phyloP scores from a whole-genome alignment of 2,113 vertebrate species.

The Heloderma charlesbogerti region DNA sequence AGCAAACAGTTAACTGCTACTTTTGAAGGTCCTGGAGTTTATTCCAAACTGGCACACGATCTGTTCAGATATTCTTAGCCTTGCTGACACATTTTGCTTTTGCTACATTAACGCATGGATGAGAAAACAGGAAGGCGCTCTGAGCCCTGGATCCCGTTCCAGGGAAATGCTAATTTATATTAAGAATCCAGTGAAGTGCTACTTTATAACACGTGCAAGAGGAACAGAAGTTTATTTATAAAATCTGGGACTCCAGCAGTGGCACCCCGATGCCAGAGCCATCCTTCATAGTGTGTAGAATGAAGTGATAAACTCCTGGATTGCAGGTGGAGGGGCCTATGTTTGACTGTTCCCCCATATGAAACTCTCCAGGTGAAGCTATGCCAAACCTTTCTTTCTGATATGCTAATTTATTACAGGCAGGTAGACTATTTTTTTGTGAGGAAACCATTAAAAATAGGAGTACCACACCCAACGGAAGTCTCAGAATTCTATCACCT shows the following conservation, averaged over 20 bases:
- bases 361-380: background rate
- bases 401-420: background rate
- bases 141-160: constrained; percentile 65
- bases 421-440: background rate
- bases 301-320: background rate
- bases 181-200: constrained; percentile 68
- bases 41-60: constrained; percentile 70
- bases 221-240: constrained; percentile 37
- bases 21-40: constrained; percentile 70
- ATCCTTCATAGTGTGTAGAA: background rate
- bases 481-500: background rate
- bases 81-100: constrained; percentile 72
- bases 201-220: constrained; percentile 66
- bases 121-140: constrained; percentile 61
- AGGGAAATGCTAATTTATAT: constrained; percentile 67
- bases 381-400: background rate
- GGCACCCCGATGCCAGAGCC: background rate
- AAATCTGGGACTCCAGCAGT: background rate
- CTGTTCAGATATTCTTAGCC: constrained; percentile 73
- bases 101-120: constrained; percentile 71
- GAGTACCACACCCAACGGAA: background rate
- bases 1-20: constrained; percentile 62
- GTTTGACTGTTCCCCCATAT: background rate
- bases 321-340: background rate
- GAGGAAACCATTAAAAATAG: background rate